A percentile compares a stretch with the other conserved stretches of the same genome.
These are phyloP conservation scores for Cherax quadricarinatus DNA, from an alignment of 1,140 invertebrate genomes.

Conservation along the genomic window DNA sequence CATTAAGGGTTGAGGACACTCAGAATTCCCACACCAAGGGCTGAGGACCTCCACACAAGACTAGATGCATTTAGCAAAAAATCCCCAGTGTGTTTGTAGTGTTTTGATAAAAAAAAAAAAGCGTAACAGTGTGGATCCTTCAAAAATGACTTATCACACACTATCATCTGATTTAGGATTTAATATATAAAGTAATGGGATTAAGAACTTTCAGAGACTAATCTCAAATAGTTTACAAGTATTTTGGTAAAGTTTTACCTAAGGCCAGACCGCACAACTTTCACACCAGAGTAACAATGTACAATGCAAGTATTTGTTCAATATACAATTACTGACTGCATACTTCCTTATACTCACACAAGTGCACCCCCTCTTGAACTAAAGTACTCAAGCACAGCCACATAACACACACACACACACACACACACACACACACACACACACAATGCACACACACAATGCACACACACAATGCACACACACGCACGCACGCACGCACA, in stretches of 20 bases:
- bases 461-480: too few relatives aligned
- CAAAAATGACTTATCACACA: background rate
- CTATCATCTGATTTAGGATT: background rate
- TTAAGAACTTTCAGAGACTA: background rate
- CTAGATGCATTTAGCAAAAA: conserved; percentile 1
- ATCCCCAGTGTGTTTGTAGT: background rate
- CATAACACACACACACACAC: too few relatives aligned
- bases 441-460: too few relatives aligned
- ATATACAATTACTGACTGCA: background rate
- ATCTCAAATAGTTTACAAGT: background rate
- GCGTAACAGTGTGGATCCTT: background rate
- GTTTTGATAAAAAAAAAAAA: background rate
- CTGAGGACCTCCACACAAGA: background rate
- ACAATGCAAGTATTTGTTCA: background rate
- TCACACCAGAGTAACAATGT: conserved; percentile 1
- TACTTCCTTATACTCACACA: background rate
- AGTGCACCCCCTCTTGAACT: too few relatives aligned
- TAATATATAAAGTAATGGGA: background rate
- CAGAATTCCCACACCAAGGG: background rate
- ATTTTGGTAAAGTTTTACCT: background rate
- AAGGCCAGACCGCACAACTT: background rate
- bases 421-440: too few relatives aligned
- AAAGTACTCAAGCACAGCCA: too few relatives aligned
- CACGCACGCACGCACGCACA: too few relatives aligned
- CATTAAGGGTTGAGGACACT: background rate